phyloP scores from a whole-genome alignment of 1,140 invertebrate species.

The Oedothorax gibbosus region DNA sequence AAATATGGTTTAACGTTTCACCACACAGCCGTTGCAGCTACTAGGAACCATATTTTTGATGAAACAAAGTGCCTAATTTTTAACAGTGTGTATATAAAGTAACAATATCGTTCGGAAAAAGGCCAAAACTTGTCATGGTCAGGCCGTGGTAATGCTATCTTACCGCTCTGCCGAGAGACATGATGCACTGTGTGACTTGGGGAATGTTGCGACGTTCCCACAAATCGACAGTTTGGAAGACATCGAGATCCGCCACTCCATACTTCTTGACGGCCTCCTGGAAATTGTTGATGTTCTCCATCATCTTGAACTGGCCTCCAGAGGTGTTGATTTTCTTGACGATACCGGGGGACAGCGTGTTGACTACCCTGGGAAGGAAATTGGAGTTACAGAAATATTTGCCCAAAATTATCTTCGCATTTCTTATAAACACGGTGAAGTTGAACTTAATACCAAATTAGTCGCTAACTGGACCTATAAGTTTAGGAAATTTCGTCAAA shows the following conservation, averaged over 20 bases:
- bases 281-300: constrained; percentile 96
- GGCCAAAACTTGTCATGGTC: too few relatives aligned
- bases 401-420: neutral
- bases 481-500: too few relatives aligned
- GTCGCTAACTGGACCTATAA: too few relatives aligned
- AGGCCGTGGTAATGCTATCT: constrained; percentile 69
- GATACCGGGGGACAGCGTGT: constrained; percentile 84
- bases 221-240: constrained; percentile 94
- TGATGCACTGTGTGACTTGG: constrained; percentile 87
- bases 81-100: too few relatives aligned
- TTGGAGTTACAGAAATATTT: neutral
- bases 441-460: too few relatives aligned
- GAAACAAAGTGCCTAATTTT: too few relatives aligned
- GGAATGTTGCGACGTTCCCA: constrained; percentile 94
- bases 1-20: too few relatives aligned
- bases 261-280: constrained; percentile 87
- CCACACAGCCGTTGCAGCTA: too few relatives aligned
- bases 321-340: constrained; percentile 88
- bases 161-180: constrained; percentile 88
- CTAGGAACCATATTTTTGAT: too few relatives aligned
- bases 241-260: constrained; percentile 88
- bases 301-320: constrained; percentile 93
- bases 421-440: too few relatives aligned
- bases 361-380: constrained; percentile 76
- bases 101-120: too few relatives aligned